These are phyloP conservation scores for Drosophila barbarae DNA, from an alignment of 2,888 invertebrate genomes.

Conservation along the genomic window DNA sequence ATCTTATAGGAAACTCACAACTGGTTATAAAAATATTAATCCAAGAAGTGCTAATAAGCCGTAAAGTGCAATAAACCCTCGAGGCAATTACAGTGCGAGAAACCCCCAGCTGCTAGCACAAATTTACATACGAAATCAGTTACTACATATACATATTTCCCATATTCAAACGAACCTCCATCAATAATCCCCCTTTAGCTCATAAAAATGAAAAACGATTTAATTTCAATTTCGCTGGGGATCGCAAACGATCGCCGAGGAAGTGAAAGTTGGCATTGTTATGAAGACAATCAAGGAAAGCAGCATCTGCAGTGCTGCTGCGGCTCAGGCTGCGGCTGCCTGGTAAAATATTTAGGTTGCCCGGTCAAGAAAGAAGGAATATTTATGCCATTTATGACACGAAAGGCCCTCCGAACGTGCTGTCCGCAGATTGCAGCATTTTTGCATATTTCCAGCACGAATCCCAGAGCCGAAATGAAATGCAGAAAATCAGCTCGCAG, in stretches of 20 bases:
- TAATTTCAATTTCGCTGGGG: conserved; percentile 63
- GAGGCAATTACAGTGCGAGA: conserved; percentile 17
- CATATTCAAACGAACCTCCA: conserved; percentile 1
- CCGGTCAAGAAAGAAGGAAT: conserved; percentile 73
- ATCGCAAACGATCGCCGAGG: conserved; percentile 19
- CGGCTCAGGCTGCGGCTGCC: background rate
- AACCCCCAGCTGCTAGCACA: conserved; percentile 12
- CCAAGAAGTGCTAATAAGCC: background rate
- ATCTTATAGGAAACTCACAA: too few species aligned
- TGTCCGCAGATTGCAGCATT: conserved; percentile 53
- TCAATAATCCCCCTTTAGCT: conserved; percentile 17
- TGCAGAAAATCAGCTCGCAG: conserved; percentile 60
- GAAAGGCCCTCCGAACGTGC: conserved; percentile 74
- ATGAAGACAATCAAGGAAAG: conserved; percentile 20
- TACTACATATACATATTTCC: background rate
- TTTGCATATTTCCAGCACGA: conserved; percentile 75
- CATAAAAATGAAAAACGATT: conserved; percentile 71
- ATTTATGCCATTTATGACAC: conserved; percentile 74
- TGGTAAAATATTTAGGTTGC: conserved; percentile 65
- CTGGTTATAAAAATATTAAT: background rate
- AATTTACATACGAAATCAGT: conserved; percentile 6
- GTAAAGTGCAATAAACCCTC: background rate
- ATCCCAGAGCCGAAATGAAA: conserved; percentile 36
- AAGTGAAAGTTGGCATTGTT: conserved; percentile 72
- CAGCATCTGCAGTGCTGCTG: conserved; percentile 20